phyloP scores from a whole-genome alignment of 1,140 invertebrate genomes.

The Rhizoglyphus robini region DNA sequence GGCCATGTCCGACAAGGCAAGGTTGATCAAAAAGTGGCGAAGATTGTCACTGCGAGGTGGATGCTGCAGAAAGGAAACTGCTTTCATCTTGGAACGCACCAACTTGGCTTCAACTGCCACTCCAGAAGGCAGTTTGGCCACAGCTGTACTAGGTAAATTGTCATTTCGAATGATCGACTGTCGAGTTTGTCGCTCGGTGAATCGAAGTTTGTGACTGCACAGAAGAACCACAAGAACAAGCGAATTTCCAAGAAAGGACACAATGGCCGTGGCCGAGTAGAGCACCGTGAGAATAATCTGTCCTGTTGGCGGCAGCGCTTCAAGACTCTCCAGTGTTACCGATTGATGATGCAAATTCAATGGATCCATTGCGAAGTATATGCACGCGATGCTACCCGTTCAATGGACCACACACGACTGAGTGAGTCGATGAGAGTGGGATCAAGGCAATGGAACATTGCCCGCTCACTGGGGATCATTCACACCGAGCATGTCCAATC shows the following conservation, averaged over 20 bases:
- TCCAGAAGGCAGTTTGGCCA: too few species aligned
- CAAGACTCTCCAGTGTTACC: slow-evolving; percentile 9
- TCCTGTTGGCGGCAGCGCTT: slow-evolving; percentile 19
- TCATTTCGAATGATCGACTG: too few species aligned
- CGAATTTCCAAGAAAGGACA: slow-evolving; percentile 33
- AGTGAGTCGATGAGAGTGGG: too few species aligned
- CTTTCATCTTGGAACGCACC: too few species aligned
- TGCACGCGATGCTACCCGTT: not conserved
- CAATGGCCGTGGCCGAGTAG: slow-evolving; percentile 33
- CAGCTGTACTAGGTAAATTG: too few species aligned
- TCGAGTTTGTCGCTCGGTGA: too few species aligned
- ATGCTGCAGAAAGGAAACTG: too few species aligned
- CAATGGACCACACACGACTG: not conserved
- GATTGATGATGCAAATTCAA: not conserved
- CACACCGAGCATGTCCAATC: too few species aligned
- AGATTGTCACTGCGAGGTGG: slow-evolving; percentile 24
- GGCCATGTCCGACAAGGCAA: slow-evolving; percentile 35
- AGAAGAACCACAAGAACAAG: slow-evolving; percentile 34
- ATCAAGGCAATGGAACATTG: too few species aligned
- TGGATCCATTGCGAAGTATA: not conserved
- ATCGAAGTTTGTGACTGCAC: slow-evolving; percentile 31
- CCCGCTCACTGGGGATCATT: too few species aligned
- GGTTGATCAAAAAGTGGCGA: slow-evolving; percentile 34
- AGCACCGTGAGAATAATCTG: slow-evolving; percentile 32
- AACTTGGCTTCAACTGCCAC: too few species aligned